phyloP scores from a whole-genome alignment of 2,797 vertebrate genomes.

The Typhlichthys subterraneus region DNA sequence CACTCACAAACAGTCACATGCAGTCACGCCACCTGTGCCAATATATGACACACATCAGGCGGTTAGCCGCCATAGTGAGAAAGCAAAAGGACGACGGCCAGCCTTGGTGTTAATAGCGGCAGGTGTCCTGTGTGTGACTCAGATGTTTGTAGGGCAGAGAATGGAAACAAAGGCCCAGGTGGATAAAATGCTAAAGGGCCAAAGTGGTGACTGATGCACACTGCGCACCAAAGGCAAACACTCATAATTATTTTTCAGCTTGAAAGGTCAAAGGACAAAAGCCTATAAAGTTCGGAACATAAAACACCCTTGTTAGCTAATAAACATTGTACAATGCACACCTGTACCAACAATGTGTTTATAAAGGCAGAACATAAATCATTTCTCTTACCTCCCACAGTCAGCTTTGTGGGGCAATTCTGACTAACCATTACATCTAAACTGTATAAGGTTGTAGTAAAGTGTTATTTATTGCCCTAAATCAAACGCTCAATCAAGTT shows the following conservation, averaged over 20 bases:
- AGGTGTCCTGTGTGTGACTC: not conserved
- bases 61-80: not conserved
- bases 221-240: no score
- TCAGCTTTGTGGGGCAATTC: no score
- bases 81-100: not conserved
- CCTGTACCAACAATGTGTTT: no score
- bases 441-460: not conserved
- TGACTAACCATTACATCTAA: not conserved
- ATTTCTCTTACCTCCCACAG: no score
- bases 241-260: no score
- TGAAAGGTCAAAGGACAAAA: no score
- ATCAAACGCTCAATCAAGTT: not conserved
- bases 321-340: no score
- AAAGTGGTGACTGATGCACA: no score
- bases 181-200: no score
- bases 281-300: no score
- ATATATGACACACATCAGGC: not conserved
- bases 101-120: not conserved
- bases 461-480: not conserved
- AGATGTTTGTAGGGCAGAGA: not conserved
- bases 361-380: no score
- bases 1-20: not conserved
- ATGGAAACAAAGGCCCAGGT: not conserved
- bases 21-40: constrained; percentile 3
- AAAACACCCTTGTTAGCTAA: no score